Conservation (phyloP, 2,888 invertebrate species). For the Athalia rosae region DNA sequence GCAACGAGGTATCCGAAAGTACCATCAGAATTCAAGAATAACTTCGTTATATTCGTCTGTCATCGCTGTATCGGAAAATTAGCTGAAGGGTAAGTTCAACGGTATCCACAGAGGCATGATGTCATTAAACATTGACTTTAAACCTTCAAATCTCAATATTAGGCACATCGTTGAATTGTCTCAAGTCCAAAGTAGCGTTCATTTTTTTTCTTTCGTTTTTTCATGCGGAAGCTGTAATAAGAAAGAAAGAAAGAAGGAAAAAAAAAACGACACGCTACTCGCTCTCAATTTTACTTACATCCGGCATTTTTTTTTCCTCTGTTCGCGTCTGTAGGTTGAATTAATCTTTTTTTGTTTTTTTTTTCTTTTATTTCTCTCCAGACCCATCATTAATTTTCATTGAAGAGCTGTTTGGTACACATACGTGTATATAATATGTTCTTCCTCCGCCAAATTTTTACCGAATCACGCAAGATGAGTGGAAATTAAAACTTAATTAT, state of each 20-base stretch:
- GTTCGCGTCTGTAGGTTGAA: too few relatives aligned
- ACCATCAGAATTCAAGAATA: constrained; percentile 11
- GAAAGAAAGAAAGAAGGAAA: neutral
- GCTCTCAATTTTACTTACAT: too few relatives aligned
- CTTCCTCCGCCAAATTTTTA: neutral
- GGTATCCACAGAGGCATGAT: neutral
- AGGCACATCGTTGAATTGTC: neutral
- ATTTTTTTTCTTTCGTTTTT: too few relatives aligned
- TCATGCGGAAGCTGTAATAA: neutral
- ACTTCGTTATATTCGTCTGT: constrained; percentile 20
- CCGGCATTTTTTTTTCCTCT: too few relatives aligned
- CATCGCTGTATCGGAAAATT: constrained; percentile 22
- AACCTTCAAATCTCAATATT: neutral
- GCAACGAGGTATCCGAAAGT: constrained; percentile 12
- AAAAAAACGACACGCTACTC: too few relatives aligned
- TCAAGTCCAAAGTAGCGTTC: neutral
- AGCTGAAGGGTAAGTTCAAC: neutral
- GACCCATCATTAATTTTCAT: too few relatives aligned
- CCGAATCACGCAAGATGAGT: constrained; percentile 4
- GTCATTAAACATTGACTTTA: neutral
- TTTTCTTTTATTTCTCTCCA: too few relatives aligned
- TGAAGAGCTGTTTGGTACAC: neutral
- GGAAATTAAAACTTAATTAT: constrained; percentile 26
- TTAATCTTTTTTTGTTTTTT: too few relatives aligned
- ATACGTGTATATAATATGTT: neutral